phyloP scores from a whole-genome alignment of 2,797 vertebrate species.

The Gambusia yucatana region DNA sequence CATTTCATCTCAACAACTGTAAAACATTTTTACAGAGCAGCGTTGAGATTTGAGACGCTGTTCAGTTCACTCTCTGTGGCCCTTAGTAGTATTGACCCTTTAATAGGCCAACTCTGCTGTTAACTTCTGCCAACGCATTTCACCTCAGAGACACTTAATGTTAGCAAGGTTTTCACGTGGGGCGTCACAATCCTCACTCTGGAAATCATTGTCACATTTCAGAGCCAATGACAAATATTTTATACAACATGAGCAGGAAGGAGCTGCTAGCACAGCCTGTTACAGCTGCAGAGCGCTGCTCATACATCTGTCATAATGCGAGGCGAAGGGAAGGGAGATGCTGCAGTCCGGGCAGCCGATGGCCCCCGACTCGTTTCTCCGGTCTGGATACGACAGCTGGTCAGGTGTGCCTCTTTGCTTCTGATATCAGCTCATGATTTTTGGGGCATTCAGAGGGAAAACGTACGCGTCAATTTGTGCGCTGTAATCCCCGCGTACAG shows the following conservation, averaged over 20 bases:
- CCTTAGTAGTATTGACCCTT: conserved; percentile 15
- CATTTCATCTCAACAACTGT: not conserved
- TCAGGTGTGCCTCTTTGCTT: not conserved
- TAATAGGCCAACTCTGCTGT: conserved; percentile 34
- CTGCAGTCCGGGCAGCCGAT: conserved; percentile 49
- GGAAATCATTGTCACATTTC: not conserved
- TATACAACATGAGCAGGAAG: not conserved
- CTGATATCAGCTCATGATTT: not conserved
- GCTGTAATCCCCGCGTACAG: conserved; percentile 50
- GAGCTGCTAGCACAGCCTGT: conserved; percentile 42
- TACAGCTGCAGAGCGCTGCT: conserved; percentile 63
- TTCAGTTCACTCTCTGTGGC: not conserved
- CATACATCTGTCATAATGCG: conserved; percentile 60
- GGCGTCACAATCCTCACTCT: not conserved
- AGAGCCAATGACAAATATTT: conserved; percentile 2
- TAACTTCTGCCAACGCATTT: conserved; percentile 27
- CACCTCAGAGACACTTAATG: conserved; percentile 14
- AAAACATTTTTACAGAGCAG: not conserved
- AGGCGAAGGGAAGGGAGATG: conserved; percentile 36
- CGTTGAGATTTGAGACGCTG: conserved; percentile 1
- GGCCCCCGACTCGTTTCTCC: not conserved
- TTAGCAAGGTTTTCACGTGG: not conserved
- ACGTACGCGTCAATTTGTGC: conserved; percentile 41
- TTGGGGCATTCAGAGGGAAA: not conserved
- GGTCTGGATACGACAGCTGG: not conserved